Evolutionary conservation across 2,888 invertebrate species (phyloP), one percentile per base, ranked within the genome.

Genomic region (Orchestes rusci): DNA sequence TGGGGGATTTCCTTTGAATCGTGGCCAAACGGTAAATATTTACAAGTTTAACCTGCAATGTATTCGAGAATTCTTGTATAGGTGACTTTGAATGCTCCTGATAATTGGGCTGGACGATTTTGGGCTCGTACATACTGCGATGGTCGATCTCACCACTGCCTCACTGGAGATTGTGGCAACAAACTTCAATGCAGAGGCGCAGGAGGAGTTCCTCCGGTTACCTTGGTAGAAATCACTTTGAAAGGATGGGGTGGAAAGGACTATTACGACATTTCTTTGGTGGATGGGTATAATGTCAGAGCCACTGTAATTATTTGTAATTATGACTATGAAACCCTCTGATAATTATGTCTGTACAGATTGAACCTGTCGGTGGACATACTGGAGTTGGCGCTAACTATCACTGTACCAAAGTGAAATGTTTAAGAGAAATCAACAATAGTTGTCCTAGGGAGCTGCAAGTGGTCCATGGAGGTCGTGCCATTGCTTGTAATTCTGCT

Each of bases 191-290:
- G 73, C 52, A 53, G 50, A n/a, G 73, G 73, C 12, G 62, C 61
- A 16, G 70, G 70, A 16, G 70, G 69, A 15, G 59, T 52, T 13
- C 68, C 70, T 4, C 70, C 72, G 42, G 69, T 58, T 3, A 60
- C 69, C 3, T 54, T 71, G 3, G 68, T 67, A 7, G 70, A 73
- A 56, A 68, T 73, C 43, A 70, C 70, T 2, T 54, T 69, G 12
- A 62, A 60, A 39, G 66, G 65, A 2, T 55, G 50, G 20, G 62
- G 60, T 31, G 64, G 65, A 20, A 53, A 62, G 43, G 72, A 73
- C 56, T 72, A 63, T 58, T 74, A 74, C 56, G 72, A 73, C 52
- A 60, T 74, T 41, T 70, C 70, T 13, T 56, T 71, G 23, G 73
- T 73, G 12, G 73, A 74, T 58, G 74, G 73, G 3, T 73, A 67